Evolutionary conservation across 2,888 invertebrate species (phyloP).

Genomic region (Thera obeliscata): DNA sequence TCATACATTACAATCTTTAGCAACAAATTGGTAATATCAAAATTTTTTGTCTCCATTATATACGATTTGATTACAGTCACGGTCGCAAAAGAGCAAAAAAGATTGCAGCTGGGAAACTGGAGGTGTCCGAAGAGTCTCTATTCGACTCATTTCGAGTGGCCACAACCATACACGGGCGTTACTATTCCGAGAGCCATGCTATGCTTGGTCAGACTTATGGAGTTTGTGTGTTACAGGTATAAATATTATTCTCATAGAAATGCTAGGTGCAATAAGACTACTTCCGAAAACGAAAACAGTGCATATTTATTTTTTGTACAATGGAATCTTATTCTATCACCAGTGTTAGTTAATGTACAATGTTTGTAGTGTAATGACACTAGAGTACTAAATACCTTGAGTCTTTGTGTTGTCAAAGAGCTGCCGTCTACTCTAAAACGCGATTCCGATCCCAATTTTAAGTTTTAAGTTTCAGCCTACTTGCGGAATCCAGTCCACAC

Average conservation of each 20-base stretch:
- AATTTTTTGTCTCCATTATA: neutral
- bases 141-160: constrained; percentile 98
- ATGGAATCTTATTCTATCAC: no score
- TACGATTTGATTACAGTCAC: constrained; percentile 84
- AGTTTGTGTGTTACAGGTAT: constrained; percentile 95
- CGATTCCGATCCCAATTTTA: no score
- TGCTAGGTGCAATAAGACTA: neutral
- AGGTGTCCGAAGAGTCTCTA: constrained; percentile 96
- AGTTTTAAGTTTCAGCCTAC: no score
- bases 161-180: constrained; percentile 98
- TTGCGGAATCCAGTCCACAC: no score
- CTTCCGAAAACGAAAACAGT: no score
- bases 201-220: constrained; percentile 99
- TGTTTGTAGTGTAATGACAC: no score
- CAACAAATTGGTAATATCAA: neutral
- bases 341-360: no score
- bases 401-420: no score
- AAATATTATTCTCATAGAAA: neutral
- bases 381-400: no score
- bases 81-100: constrained; percentile 97
- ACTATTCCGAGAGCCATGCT: constrained; percentile 98
- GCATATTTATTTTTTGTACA: no score
- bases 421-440: no score
- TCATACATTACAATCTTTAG: neutral
- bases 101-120: constrained; percentile 93